A percentile compares a stretch with the other conserved stretches of the same genome.
Evolutionary conservation across 2,888 invertebrate genomes (phyloP).

Genomic region (Caprella mutica): DNA sequence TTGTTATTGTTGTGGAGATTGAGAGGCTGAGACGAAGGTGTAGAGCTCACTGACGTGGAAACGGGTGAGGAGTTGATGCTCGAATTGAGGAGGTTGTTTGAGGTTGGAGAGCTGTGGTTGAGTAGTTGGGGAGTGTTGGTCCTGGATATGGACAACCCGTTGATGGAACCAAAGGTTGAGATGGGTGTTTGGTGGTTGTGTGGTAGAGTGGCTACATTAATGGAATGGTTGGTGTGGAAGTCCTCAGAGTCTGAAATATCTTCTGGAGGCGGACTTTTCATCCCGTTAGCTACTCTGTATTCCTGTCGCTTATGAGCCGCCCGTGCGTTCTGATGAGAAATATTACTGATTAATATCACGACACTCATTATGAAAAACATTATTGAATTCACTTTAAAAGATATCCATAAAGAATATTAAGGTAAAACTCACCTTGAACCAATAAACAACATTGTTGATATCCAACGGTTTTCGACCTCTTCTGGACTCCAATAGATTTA

Average conservation of each 20-base stretch:
- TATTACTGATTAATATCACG: background rate
- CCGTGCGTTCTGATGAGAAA: conserved; percentile 24
- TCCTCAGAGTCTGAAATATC: conserved; percentile 27
- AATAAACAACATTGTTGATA: conserved; percentile 89
- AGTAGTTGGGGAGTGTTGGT: no score
- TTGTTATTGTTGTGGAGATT: no score
- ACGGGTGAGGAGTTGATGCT: background rate
- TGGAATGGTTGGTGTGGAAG: background rate
- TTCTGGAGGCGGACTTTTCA: conserved; percentile 27
- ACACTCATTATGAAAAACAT: background rate
- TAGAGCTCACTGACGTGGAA: background rate
- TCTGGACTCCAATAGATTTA: conserved; percentile 83
- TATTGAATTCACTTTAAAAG: background rate
- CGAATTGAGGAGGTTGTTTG: background rate
- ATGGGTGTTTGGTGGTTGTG: background rate
- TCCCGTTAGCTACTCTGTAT: conserved; percentile 26
- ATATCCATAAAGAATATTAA: background rate
- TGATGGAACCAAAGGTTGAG: background rate
- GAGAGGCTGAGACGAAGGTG: background rate
- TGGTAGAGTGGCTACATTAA: background rate
- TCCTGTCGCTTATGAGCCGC: conserved; percentile 34
- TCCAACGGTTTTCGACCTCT: conserved; percentile 86
- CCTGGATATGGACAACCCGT: no score
- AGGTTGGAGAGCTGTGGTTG: no score
- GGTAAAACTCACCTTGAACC: conserved; percentile 59